Evolutionary conservation across 2,797 vertebrate genomes (phyloP).

Genomic region (Liparis tanakae): DNA sequence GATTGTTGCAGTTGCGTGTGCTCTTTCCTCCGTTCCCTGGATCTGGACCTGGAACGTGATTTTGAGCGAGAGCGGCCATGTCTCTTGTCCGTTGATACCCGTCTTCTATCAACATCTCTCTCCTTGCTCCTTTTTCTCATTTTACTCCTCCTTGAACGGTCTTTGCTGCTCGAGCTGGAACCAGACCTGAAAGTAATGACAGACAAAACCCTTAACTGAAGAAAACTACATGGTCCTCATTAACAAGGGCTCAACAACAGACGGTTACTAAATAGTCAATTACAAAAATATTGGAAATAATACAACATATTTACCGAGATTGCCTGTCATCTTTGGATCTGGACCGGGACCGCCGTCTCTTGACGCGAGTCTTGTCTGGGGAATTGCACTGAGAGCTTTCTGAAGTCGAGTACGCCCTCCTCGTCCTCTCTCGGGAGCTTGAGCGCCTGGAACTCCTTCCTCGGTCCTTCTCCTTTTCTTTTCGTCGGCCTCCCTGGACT

Average conservation of each 20-base stretch:
- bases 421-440: constrained; percentile 67
- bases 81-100: constrained; percentile 74
- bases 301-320: constrained; percentile 71
- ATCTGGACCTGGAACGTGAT: constrained; percentile 69
- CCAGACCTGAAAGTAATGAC: constrained; percentile 60
- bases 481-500: constrained; percentile 63
- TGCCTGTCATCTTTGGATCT: constrained; percentile 77
- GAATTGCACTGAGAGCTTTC: constrained; percentile 72
- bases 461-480: constrained; percentile 58
- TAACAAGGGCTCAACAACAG: background rate
- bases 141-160: constrained; percentile 80
- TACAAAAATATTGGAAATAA: background rate
- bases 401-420: constrained; percentile 56
- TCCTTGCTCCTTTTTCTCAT: constrained; percentile 64
- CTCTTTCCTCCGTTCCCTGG: constrained; percentile 84
- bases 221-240: background rate
- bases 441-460: constrained; percentile 64
- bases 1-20: constrained; percentile 56
- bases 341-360: constrained; percentile 77
- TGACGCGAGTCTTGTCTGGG: constrained; percentile 77
- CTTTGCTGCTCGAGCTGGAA: constrained; percentile 85
- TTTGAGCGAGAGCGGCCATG: constrained; percentile 70
- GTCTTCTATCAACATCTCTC: constrained; percentile 63
- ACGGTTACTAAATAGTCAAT: background rate
- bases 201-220: constrained; percentile 16